These are phyloP conservation scores for Polypedilum pembai DNA, from an alignment of 1,140 invertebrate genomes.

Conservation along the genomic window DNA sequence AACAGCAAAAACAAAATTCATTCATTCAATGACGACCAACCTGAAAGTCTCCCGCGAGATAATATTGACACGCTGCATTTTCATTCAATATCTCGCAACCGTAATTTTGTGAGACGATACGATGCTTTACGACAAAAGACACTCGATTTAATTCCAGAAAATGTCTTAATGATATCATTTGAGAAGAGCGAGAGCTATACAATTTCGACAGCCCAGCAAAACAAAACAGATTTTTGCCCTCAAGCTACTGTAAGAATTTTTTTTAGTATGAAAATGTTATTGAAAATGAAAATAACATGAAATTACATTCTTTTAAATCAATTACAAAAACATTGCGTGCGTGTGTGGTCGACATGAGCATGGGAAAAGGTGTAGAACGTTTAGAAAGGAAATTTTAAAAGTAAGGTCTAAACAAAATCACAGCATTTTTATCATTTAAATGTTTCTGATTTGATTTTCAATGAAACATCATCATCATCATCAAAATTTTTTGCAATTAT, in stretches of 20 bases:
- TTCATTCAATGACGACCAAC: not conserved
- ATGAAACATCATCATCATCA: too few relatives aligned
- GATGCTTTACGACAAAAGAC: too few relatives aligned
- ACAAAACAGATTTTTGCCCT: not conserved
- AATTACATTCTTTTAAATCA: conserved; percentile 25
- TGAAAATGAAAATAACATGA: conserved; percentile 21
- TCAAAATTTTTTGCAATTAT: too few relatives aligned
- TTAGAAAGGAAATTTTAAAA: not conserved
- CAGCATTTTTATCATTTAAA: too few relatives aligned
- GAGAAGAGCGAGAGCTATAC: not conserved
- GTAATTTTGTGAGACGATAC: not conserved
- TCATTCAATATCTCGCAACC: not conserved
- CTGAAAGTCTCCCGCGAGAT: not conserved
- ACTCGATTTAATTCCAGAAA: not conserved
- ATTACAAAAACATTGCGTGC: conserved; percentile 7
- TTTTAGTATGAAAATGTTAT: not conserved
- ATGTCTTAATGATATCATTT: conserved; percentile 8
- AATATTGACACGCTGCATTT: not conserved
- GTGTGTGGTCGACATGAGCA: not conserved
- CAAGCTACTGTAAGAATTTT: not conserved
- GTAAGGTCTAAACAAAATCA: too few relatives aligned
- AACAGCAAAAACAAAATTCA: not conserved
- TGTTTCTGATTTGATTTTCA: too few relatives aligned
- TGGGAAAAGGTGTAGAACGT: not conserved
- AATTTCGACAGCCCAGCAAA: not conserved